phyloP scores from a whole-genome alignment of 2,888 invertebrate species.

The Zygaena filipendulae region DNA sequence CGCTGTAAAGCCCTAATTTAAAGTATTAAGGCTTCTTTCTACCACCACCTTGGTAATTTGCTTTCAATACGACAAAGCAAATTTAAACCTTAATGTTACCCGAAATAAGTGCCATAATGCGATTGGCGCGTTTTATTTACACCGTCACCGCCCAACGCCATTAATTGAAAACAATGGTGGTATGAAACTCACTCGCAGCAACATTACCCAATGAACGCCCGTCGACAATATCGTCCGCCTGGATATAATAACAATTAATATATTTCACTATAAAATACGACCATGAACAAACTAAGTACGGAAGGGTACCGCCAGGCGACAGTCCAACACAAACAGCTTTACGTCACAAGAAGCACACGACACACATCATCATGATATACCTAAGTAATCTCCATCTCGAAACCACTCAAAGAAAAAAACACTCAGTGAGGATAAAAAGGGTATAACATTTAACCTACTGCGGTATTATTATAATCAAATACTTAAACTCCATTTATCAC shows the following conservation, averaged over 20 bases:
- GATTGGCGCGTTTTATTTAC: too few species aligned
- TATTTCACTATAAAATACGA: conserved; percentile 25
- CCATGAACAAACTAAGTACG: conserved; percentile 22
- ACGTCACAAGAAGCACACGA: conserved; percentile 9
- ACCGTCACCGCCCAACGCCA: conserved; percentile 47
- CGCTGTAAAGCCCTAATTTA: conserved; percentile 3
- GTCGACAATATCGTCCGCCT: conserved; percentile 24
- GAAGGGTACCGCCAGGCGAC: neutral
- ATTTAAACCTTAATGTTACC: conserved; percentile 11
- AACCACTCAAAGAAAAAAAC: too few species aligned
- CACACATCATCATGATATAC: too few species aligned
- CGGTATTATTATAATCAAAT: too few species aligned
- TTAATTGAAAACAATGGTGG: conserved; percentile 54
- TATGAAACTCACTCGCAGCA: conserved; percentile 54
- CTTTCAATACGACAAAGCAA: conserved; percentile 6
- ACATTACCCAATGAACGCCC: conserved; percentile 37
- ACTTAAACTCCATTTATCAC: too few species aligned
- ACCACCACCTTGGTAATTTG: conserved; percentile 19
- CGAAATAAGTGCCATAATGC: conserved; percentile 1
- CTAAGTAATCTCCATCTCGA: too few species aligned
- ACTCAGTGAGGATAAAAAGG: too few species aligned
- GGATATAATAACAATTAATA: conserved; percentile 34
- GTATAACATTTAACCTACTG: too few species aligned
- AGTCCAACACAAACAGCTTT: neutral
- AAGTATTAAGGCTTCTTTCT: conserved; percentile 10